A percentile compares a stretch with the other conserved stretches of the same genome.
These are phyloP conservation scores for Knipowitschia caucasica DNA, from an alignment of 2,797 vertebrate species.

Conservation along the genomic window DNA sequence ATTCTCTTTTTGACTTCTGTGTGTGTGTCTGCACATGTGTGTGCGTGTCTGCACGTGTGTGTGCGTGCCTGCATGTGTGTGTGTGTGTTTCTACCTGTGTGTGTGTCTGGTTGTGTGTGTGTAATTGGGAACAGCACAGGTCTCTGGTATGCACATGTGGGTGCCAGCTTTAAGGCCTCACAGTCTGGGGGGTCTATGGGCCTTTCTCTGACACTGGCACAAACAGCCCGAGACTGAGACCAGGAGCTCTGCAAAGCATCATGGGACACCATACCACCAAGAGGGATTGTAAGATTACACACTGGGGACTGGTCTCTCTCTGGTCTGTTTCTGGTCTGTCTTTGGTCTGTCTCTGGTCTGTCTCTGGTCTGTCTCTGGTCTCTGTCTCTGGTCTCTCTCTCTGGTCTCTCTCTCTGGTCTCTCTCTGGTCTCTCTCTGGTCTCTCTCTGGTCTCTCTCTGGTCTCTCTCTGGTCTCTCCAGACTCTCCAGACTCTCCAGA, in stretches of 20 bases:
- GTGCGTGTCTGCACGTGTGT: conserved; percentile 31
- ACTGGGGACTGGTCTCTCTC: background rate
- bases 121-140: conserved; percentile 65
- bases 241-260: conserved; percentile 63
- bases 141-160: conserved; percentile 79
- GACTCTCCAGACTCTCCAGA: too few species aligned
- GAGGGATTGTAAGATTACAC: conserved; percentile 33
- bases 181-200: conserved; percentile 64
- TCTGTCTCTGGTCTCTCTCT: too few species aligned
- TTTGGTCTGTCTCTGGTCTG: too few species aligned
- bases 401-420: too few species aligned
- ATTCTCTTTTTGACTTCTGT: too few species aligned
- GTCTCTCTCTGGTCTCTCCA: too few species aligned
- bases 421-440: too few species aligned
- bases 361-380: too few species aligned
- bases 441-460: too few species aligned
- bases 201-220: conserved; percentile 18
- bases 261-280: conserved; percentile 58
- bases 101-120: conserved; percentile 32
- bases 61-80: background rate
- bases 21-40: conserved; percentile 75
- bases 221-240: conserved; percentile 57
- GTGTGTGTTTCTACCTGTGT: conserved; percentile 7
- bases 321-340: too few species aligned
- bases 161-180: conserved; percentile 73